Evolutionary conservation across 2,888 invertebrate species (phyloP), one percentile per base, ranked within the genome.

Genomic region (Coelogynopora nodosa): DNA sequence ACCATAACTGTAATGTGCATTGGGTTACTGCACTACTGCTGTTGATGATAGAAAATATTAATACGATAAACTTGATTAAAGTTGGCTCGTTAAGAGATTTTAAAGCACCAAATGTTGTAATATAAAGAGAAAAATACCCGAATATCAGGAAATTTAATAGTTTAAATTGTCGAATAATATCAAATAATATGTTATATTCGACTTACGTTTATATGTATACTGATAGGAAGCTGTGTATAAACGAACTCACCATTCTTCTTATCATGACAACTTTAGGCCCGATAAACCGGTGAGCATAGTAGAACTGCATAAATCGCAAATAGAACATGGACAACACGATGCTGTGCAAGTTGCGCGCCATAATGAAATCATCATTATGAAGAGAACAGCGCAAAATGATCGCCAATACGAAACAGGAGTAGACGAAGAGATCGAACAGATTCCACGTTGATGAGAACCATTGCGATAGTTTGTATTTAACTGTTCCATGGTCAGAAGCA

Each of bases 261-360:
- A 92, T 91, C 91, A 92, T 92, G 88, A 92, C 91, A 86, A 92
- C 91, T 88, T 92, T 92, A 0, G 92, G 92, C 84, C 92, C 92
- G 82, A 92, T 90, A 84, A 91, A 90, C 87, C 90, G 90, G 86
- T 89, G 89, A 0, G 90, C 90, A 88, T 90, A 91, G 89, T 91
- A 91, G 67, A 88, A 88, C 88, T 91, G 90, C 90, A 91, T 90
- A 86, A 91, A 90, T 18, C 92, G 88, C 84, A 92, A 88, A 88
- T 89, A 91, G 89, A 89, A 90, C 89, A 92, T 89, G 83, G 89
- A 88, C 30, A 92, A 88, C 0, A 90, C 90, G 30, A 91, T 86
- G 82, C 90, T 90, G 89, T 92, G 91, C 81, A 89, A 86, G 82
- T 90, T 89, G n/a, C 91, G 88, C 0, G 90, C 90, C 89, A 90